phyloP scores from a whole-genome alignment of 2,113 vertebrate genomes.

The Coracopsis vasa region DNA sequence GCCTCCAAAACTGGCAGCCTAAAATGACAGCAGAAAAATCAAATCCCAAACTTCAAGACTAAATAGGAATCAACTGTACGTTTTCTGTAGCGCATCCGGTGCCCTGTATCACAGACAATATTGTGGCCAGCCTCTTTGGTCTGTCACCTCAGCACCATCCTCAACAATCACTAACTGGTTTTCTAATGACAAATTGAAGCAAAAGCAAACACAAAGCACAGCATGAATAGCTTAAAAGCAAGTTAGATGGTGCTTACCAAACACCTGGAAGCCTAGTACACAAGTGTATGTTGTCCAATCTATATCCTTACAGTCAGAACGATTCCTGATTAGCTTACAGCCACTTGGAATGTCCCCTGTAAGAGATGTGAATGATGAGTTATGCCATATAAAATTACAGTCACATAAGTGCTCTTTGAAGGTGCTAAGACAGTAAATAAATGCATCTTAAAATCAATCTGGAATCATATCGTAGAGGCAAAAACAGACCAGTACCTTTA shows the following conservation, averaged over 20 bases:
- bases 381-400: background rate
- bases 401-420: background rate
- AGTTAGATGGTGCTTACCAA: conserved; percentile 79
- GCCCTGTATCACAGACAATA: background rate
- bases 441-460: background rate
- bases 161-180: background rate
- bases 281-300: conserved; percentile 97
- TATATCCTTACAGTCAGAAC: conserved; percentile 96
- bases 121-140: background rate
- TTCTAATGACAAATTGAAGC: background rate
- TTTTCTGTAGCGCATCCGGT: background rate
- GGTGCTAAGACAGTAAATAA: background rate
- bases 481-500: background rate
- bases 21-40: background rate
- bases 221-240: background rate
- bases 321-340: conserved; percentile 94
- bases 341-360: conserved; percentile 93
- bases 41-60: background rate
- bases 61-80: background rate
- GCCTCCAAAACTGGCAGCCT: background rate
- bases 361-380: conserved; percentile 6
- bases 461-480: background rate
- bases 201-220: background rate
- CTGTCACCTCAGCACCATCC: background rate
- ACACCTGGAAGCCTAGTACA: conserved; percentile 96